These are phyloP conservation scores for Ophiodon elongatus DNA, from an alignment of 2,113 vertebrate genomes.

Conservation along the genomic window DNA sequence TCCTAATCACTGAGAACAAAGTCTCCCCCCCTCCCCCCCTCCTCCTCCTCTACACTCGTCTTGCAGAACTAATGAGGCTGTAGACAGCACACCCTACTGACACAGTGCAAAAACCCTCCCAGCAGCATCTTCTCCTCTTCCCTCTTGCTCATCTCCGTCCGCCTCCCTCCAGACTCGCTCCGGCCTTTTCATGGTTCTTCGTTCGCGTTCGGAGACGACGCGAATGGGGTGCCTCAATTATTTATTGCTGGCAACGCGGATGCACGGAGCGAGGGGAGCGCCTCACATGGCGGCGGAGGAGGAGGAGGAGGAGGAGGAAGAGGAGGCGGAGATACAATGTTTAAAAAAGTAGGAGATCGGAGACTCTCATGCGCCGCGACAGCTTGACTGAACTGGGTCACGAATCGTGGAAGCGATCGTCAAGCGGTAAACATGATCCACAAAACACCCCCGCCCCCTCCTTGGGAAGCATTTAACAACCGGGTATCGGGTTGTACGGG, in stretches of 20 bases:
- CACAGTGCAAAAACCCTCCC: conserved; percentile 30
- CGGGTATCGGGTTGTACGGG: conserved; percentile 38
- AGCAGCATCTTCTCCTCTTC: conserved; percentile 7
- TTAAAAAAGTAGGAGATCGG: conserved; percentile 39
- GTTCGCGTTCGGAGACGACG: conserved; percentile 30
- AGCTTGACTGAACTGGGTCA: conserved; percentile 86
- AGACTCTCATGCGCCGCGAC: conserved; percentile 56
- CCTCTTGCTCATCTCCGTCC: conserved; percentile 23
- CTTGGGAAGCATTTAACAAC: conserved; percentile 30
- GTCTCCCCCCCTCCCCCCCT: conserved; percentile 26
- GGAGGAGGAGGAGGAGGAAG: background rate
- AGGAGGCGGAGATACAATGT: conserved; percentile 30
- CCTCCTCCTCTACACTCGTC: conserved; percentile 33
- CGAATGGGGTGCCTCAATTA: conserved; percentile 67
- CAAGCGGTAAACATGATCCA: conserved; percentile 53
- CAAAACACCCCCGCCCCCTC: conserved; percentile 31
- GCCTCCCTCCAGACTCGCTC: conserved; percentile 30
- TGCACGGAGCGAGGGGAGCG: conserved; percentile 25
- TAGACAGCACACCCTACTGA: conserved; percentile 63
- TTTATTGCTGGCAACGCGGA: conserved; percentile 63
- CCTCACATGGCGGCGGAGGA: background rate
- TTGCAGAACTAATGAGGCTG: conserved; percentile 56
- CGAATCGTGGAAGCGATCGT: conserved; percentile 46
- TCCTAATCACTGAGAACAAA: conserved; percentile 55
- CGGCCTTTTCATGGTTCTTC: conserved; percentile 22